These are phyloP conservation scores for Rallus crepitans DNA, from an alignment of 2,797 vertebrate species.

Conservation along the genomic window DNA sequence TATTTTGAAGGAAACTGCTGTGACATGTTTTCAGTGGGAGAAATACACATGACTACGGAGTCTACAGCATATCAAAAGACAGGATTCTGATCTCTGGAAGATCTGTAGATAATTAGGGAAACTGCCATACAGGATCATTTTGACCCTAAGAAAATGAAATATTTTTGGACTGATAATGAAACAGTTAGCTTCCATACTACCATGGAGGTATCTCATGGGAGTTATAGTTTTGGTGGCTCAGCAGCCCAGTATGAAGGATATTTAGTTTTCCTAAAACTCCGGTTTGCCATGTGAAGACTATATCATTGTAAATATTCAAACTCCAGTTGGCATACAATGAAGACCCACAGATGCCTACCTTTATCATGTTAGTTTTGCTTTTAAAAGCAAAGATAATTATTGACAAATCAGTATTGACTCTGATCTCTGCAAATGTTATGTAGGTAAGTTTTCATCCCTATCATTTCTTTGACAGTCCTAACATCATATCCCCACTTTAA, in stretches of 20 bases:
- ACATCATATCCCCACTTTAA: constrained; percentile 8
- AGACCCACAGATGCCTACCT: not conserved
- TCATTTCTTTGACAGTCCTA: constrained; percentile 37
- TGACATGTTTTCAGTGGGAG: constrained; percentile 46
- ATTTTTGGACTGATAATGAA: not conserved
- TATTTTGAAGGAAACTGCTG: constrained; percentile 53
- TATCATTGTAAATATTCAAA: not conserved
- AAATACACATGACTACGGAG: not conserved
- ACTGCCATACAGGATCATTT: not conserved
- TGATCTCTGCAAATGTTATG: constrained; percentile 21
- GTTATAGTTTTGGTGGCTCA: not conserved
- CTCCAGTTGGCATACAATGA: not conserved
- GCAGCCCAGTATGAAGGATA: not conserved
- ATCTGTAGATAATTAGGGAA: not conserved
- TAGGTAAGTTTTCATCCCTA: constrained; percentile 45
- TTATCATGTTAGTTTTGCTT: not conserved
- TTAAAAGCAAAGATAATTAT: constrained; percentile 32
- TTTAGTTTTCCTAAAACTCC: not conserved
- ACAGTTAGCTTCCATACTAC: not conserved
- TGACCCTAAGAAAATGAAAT: not conserved
- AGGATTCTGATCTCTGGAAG: not conserved
- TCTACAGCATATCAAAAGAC: not conserved
- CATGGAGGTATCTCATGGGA: not conserved
- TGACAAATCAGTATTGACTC: constrained; percentile 26
- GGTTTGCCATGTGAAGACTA: not conserved